Base-by-base conservation (phyloP, 2,888 invertebrate genomes). In the Phlogophora meticulosa region DNA sequence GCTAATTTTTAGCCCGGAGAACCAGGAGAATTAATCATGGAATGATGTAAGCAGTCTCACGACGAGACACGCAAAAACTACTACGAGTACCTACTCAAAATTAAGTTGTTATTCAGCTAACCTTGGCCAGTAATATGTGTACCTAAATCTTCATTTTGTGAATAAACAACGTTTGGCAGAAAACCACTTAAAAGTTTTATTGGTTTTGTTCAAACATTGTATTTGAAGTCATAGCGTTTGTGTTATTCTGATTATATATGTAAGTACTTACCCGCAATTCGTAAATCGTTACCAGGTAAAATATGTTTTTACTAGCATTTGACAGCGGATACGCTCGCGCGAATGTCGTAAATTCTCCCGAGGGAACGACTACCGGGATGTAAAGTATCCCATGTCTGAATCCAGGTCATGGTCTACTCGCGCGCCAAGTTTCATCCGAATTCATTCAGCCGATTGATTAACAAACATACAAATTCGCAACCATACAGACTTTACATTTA, bases 101-200 rank as follows among this genome's bases (percentile, higher is more conserved):
- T 38, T 20, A 11, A 38, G 22, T 38, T 45, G 51, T 48, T 52
- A 56, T 62, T 62, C 42, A 53, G 4, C 11, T 53, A 56, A 77
- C 72, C 56, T 73, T 24, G 61, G 20, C 36, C n/a, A n/a, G n/a
- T n/a, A 34, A 15, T 7, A 28, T 66, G 10, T 10, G 17, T 43
- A 49, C 28, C 40, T 62, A 76, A 43, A 43, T 77, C 42, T 20
- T 59, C n/a, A 46, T 49, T 32, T 77, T 53, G 42, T 24, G 42
- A 66, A 57, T 67, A 74, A 72, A 77, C 22, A 53, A 49, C 36
- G 28, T 51, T 52, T 36, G 43, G 32, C 22, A 55, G 42, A 43
- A 57, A 62, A 52, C 74, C 67, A 60, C 46, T 74, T 65, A 24
- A 66, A 66, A 66, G 40, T 75, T 75, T 74, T 78, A 74, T 60